Conservation (phyloP, 1,140 invertebrate genomes). For the Neodiprion fabricii region DNA sequence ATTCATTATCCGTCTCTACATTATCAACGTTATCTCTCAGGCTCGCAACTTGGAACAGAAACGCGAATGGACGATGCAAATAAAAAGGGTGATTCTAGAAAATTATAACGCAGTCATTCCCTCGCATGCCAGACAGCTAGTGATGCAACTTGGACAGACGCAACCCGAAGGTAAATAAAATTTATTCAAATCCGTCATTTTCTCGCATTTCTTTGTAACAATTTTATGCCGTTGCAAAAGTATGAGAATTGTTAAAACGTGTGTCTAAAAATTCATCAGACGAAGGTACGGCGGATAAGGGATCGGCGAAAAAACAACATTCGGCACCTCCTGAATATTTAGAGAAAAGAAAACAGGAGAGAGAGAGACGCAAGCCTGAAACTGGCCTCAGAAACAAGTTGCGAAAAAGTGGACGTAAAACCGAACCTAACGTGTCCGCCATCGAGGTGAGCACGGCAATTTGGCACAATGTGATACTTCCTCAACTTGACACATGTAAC, state of each 20-base stretch:
- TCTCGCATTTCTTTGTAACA: constrained; percentile 61
- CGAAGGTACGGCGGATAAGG: constrained; percentile 53
- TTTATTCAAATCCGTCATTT: constrained; percentile 38
- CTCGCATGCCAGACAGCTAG: constrained; percentile 88
- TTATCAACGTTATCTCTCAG: constrained; percentile 45
- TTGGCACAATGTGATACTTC: neutral
- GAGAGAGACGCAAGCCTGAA: constrained; percentile 74
- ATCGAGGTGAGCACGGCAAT: constrained; percentile 49
- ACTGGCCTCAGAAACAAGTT: constrained; percentile 66
- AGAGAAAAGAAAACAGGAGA: constrained; percentile 78
- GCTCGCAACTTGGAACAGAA: constrained; percentile 90
- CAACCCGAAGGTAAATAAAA: constrained; percentile 67
- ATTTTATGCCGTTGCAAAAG: constrained; percentile 59
- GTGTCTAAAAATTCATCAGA: constrained; percentile 26
- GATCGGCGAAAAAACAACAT: constrained; percentile 73
- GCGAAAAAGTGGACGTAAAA: constrained; percentile 58
- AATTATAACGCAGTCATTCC: constrained; percentile 95
- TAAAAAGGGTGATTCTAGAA: constrained; percentile 92
- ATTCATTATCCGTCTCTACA: neutral
- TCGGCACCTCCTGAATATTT: constrained; percentile 87
- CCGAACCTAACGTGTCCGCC: constrained; percentile 47
- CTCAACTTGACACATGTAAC: constrained; percentile 11
- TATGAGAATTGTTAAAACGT: constrained; percentile 37
- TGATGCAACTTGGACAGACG: constrained; percentile 90
- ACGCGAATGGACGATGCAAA: constrained; percentile 89